A percentile compares a stretch with the other conserved stretches of the same genome.
phyloP scores from a whole-genome alignment of 2,797 vertebrate species.

The Fundulus diaphanus region DNA sequence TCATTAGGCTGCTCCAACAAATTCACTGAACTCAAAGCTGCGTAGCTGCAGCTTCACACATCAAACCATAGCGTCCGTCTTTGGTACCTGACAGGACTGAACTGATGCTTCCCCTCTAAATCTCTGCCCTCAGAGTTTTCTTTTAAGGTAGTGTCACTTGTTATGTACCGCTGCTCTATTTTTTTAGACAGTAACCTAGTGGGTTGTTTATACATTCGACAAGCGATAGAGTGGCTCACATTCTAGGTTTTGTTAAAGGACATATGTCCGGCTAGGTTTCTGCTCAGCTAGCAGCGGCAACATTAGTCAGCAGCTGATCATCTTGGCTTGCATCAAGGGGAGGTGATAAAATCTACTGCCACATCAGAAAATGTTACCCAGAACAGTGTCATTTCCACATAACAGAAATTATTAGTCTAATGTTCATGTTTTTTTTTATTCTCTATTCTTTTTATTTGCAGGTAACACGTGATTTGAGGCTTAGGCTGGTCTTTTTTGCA shows the following conservation, averaged over 20 bases:
- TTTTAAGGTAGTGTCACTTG: background rate
- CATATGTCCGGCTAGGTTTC: background rate
- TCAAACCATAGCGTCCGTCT: background rate
- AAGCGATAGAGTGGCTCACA: background rate
- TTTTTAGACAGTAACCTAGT: background rate
- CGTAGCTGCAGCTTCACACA: background rate
- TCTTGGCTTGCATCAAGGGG: background rate
- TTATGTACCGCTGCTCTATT: background rate
- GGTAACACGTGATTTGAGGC: too few relatives aligned
- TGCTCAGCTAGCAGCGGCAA: background rate
- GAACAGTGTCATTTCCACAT: too few relatives aligned
- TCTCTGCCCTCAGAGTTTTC: background rate
- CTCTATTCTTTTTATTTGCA: too few relatives aligned
- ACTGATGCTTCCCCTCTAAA: background rate
- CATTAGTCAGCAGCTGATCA: background rate
- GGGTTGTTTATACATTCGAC: background rate
- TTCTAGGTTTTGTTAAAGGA: background rate
- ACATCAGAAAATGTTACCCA: too few relatives aligned
- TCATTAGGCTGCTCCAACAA: background rate
- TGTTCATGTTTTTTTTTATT: too few relatives aligned
- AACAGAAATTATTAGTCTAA: too few relatives aligned
- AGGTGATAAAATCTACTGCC: background rate
- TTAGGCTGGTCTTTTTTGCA: background rate
- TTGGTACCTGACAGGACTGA: background rate
- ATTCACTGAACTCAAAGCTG: background rate